These are phyloP conservation scores for Megaceryle torquata DNA, from an alignment of 2,113 vertebrate genomes.

Conservation along the genomic window DNA sequence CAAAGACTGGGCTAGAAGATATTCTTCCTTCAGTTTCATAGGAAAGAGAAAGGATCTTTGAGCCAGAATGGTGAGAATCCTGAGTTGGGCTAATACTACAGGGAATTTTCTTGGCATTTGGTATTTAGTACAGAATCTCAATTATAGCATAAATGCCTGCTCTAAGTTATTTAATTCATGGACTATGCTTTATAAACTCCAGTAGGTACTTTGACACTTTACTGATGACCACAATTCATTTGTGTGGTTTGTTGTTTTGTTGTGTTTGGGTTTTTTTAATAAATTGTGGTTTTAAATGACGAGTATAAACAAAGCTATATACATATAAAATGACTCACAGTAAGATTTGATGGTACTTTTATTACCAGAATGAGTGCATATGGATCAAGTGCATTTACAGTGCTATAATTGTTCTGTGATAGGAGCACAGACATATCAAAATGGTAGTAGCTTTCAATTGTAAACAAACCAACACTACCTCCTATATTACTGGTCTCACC, in stretches of 20 bases:
- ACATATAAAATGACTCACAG: background rate
- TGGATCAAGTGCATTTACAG: background rate
- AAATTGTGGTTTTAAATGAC: background rate
- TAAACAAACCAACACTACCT: background rate
- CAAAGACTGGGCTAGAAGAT: background rate
- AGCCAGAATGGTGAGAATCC: background rate
- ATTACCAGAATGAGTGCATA: background rate
- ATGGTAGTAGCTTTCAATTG: background rate
- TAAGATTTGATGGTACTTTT: background rate
- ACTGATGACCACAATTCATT: background rate
- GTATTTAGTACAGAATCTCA: background rate
- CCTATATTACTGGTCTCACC: background rate
- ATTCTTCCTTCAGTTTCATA: background rate
- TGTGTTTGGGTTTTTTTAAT: background rate
- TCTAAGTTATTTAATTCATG: background rate
- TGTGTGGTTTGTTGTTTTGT: background rate
- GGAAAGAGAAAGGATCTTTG: background rate
- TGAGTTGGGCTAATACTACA: background rate
- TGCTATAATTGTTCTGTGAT: background rate
- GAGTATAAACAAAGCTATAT: background rate
- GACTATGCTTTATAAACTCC: background rate
- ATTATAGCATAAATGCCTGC: background rate
- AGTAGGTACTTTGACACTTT: background rate
- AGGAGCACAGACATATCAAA: background rate
- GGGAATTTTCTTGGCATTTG: background rate